These are phyloP conservation scores for Thumatha senex DNA, from an alignment of 2,888 invertebrate species.

Conservation along the genomic window DNA sequence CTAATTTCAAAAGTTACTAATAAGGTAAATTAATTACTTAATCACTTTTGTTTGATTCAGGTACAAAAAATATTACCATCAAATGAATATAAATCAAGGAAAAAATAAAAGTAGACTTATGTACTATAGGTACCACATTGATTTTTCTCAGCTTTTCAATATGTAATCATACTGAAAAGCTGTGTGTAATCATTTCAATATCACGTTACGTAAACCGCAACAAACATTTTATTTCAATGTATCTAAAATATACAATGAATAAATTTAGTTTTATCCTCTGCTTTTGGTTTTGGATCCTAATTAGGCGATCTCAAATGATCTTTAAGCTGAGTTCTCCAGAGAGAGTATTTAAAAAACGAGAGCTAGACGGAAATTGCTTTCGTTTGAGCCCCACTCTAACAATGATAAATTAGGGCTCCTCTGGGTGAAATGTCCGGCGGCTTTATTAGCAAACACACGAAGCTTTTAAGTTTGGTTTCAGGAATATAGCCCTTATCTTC, in stretches of 20 bases:
- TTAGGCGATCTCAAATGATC: slow-evolving; percentile 55
- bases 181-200: too few relatives aligned
- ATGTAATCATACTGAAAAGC: background rate
- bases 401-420: slow-evolving; percentile 74
- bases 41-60: too few relatives aligned
- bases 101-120: too few relatives aligned
- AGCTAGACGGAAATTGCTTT: slow-evolving; percentile 70
- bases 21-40: too few relatives aligned
- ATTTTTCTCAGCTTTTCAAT: too few relatives aligned
- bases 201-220: background rate
- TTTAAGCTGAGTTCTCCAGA: slow-evolving; percentile 49
- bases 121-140: too few relatives aligned
- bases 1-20: too few relatives aligned
- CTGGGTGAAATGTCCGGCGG: slow-evolving; percentile 62
- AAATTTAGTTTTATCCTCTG: slow-evolving; percentile 27
- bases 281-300: slow-evolving; percentile 43
- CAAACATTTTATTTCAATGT: slow-evolving; percentile 4
- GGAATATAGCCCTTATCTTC: slow-evolving; percentile 55
- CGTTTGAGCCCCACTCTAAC: slow-evolving; percentile 67
- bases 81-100: too few relatives aligned
- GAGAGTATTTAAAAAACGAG: slow-evolving; percentile 54
- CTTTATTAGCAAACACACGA: slow-evolving; percentile 72
- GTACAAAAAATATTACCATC: too few relatives aligned
- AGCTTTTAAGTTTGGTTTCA: slow-evolving; percentile 49
- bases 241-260: slow-evolving; percentile 11